These are phyloP conservation scores for Marisa cornuarietis DNA, from an alignment of 1,140 invertebrate genomes.

Conservation along the genomic window DNA sequence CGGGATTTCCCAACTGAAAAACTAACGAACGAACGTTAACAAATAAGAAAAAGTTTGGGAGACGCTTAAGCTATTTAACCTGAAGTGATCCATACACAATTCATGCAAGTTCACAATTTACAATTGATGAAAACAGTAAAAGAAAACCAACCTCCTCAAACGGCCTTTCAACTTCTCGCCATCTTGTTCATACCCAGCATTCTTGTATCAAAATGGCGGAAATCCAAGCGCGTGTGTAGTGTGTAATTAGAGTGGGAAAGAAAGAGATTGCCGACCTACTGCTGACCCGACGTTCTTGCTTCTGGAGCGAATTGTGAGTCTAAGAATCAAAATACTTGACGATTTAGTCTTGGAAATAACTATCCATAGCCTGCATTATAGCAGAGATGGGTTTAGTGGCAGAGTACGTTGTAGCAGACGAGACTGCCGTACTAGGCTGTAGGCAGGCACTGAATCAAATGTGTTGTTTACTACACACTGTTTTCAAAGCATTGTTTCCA, in stretches of 20 bases:
- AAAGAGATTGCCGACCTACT: slow-evolving; percentile 4
- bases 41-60: slow-evolving; percentile 16
- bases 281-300: not conserved
- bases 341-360: not conserved
- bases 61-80: not conserved
- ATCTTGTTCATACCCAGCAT: slow-evolving; percentile 37
- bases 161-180: slow-evolving; percentile 30
- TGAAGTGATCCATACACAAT: not conserved
- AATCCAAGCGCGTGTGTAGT: slow-evolving; percentile 13
- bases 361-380: not conserved
- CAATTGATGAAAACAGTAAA: slow-evolving; percentile 12
- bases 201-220: slow-evolving; percentile 30
- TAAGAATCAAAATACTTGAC: not conserved
- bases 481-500: slow-evolving; percentile 18
- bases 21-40: slow-evolving; percentile 14
- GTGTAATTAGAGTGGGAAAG: slow-evolving; percentile 15
- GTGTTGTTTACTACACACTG: slow-evolving; percentile 3
- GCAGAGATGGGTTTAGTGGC: not conserved
- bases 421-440: not conserved
- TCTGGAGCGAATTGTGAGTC: not conserved
- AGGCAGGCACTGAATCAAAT: not conserved
- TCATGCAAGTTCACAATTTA: not conserved
- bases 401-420: not conserved
- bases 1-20: slow-evolving; percentile 2
- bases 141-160: slow-evolving; percentile 28